These are phyloP conservation scores for Acromyrmex charruanus DNA, from an alignment of 1,140 invertebrate species.

Conservation along the genomic window DNA sequence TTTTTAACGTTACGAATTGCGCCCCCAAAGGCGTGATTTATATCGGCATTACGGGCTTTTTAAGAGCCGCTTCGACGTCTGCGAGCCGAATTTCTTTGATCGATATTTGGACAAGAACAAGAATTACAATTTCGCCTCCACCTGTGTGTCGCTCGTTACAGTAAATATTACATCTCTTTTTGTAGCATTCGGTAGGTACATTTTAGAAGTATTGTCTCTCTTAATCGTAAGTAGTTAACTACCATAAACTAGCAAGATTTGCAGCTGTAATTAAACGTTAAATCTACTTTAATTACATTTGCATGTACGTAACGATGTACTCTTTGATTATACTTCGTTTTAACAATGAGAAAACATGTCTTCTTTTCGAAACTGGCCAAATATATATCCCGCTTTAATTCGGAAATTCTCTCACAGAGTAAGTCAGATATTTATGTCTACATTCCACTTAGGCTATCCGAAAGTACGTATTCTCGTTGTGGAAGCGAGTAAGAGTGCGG, in stretches of 20 bases:
- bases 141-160: not conserved
- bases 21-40: conserved; percentile 69
- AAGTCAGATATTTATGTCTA: conserved; percentile 55
- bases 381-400: conserved; percentile 21
- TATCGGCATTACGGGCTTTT: conserved; percentile 69
- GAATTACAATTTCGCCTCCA: conserved; percentile 28
- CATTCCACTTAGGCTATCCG: not conserved
- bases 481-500: not conserved
- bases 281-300: conserved; percentile 15
- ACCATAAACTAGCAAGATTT: not conserved
- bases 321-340: not conserved
- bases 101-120: conserved; percentile 37
- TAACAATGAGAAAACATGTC: not conserved
- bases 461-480: not conserved
- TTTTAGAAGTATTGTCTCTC: not conserved
- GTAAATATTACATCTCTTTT: not conserved
- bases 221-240: not conserved
- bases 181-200: not conserved
- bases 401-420: conserved; percentile 18
- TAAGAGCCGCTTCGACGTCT: conserved; percentile 59
- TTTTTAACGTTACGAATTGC: conserved; percentile 75
- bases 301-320: not conserved
- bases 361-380: not conserved
- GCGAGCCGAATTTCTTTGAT: conserved; percentile 50
- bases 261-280: conserved; percentile 7